Conservation (phyloP, 2,888 invertebrate species). For the Nesidiocoris tenuis region DNA sequence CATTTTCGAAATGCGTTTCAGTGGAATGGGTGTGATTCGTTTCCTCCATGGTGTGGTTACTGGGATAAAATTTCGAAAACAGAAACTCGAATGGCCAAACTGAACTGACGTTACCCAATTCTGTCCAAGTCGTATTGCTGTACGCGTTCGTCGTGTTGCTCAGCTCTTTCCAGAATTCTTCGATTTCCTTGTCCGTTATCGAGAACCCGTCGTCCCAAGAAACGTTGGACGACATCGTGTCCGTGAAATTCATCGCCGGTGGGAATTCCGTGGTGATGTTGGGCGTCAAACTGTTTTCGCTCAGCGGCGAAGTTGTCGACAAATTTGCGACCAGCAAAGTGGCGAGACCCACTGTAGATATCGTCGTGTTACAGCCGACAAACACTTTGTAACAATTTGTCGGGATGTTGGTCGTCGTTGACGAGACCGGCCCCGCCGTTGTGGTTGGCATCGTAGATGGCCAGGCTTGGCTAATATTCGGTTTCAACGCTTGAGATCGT, state of each 20-base stretch:
- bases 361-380: constrained; percentile 3
- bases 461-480: neutral
- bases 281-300: neutral
- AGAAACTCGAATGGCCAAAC: neutral
- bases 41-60: neutral
- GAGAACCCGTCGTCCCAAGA: constrained; percentile 6
- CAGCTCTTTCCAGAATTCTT: constrained; percentile 10
- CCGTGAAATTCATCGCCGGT: neutral
- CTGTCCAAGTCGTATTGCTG: neutral
- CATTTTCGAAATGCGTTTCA: neutral
- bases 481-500: constrained; percentile 21
- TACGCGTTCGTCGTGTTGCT: neutral
- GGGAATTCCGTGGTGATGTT: neutral
- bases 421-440: neutral
- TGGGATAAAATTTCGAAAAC: neutral
- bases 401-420: neutral
- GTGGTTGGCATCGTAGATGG: neutral
- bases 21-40: neutral
- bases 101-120: neutral
- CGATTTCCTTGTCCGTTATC: constrained; percentile 7
- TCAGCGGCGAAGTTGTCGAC: neutral
- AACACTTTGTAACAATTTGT: constrained; percentile 13
- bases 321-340: constrained; percentile 17
- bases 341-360: constrained; percentile 9
- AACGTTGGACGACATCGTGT: neutral